Evolutionary conservation across 2,797 vertebrate species (phyloP).

Genomic region (Erpetoichthys calabaricus): DNA sequence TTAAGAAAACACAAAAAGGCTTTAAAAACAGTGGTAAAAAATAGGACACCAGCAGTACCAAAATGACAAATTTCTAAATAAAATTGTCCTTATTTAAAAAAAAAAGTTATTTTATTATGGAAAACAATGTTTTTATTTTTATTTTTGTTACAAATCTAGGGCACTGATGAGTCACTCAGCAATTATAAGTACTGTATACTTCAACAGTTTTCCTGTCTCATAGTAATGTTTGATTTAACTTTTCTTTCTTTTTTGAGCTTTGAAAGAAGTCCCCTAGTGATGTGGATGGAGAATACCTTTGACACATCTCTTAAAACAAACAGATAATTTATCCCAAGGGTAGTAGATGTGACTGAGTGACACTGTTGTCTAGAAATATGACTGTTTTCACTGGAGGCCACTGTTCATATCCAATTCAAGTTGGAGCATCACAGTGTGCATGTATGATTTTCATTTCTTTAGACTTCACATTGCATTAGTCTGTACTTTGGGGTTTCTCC

Average conservation of each 20-base stretch:
- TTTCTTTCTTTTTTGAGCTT: neutral
- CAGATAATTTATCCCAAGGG: constrained; percentile 50
- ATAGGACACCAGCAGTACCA: too few species aligned
- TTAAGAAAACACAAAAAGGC: neutral
- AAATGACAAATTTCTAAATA: too few species aligned
- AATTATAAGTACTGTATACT: too few species aligned
- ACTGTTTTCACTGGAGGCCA: constrained; percentile 36
- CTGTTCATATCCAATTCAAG: constrained; percentile 5
- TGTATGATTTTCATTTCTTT: constrained; percentile 23
- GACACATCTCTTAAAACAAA: constrained; percentile 52
- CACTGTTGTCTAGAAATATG: constrained; percentile 49
- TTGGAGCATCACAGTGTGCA: constrained; percentile 25
- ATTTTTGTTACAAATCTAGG: too few species aligned
- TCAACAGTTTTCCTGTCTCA: too few species aligned
- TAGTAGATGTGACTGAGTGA: constrained; percentile 43
- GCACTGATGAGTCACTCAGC: too few species aligned
- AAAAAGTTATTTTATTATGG: too few species aligned
- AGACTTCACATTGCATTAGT: constrained; percentile 49
- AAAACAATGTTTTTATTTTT: too few species aligned
- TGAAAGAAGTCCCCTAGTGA: constrained; percentile 27
- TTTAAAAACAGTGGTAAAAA: too few species aligned
- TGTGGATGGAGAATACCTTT: constrained; percentile 51
- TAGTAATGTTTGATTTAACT: neutral
- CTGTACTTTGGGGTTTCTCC: constrained; percentile 20
- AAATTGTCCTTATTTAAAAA: too few species aligned